A percentile compares a stretch with the other conserved stretches of the same genome.
Evolutionary conservation across 2,888 invertebrate genomes (phyloP).

Genomic region (Trimorus sp.): DNA sequence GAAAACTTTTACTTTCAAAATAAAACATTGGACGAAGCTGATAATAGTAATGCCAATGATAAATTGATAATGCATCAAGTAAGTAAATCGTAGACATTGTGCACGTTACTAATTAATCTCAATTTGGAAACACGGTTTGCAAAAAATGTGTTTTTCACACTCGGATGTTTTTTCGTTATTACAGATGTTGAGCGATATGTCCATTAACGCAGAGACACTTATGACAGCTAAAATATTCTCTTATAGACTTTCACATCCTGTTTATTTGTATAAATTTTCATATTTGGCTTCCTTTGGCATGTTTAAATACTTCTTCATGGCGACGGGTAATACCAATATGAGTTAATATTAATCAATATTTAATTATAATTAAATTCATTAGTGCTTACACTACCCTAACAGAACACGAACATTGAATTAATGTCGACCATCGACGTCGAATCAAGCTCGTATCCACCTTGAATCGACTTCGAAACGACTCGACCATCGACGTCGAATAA

Average conservation of each 20-base stretch:
- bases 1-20: slow-evolving; percentile 65
- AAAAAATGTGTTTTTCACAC: not conserved
- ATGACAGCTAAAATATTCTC: slow-evolving; percentile 73
- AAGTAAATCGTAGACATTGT: not conserved
- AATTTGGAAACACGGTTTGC: no score
- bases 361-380: no score
- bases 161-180: slow-evolving; percentile 31
- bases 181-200: slow-evolving; percentile 74
- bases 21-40: slow-evolving; percentile 1
- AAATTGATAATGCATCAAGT: slow-evolving; percentile 2
- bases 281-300: slow-evolving; percentile 73
- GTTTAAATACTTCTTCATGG: slow-evolving; percentile 71
- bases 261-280: slow-evolving; percentile 75
- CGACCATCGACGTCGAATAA: no score
- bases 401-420: no score
- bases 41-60: not conserved
- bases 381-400: no score
- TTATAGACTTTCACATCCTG: slow-evolving; percentile 71
- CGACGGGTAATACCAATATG: not conserved
- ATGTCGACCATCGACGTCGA: no score
- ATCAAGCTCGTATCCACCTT: no score
- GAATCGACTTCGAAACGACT: no score
- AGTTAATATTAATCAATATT: no score
- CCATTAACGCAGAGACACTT: slow-evolving; percentile 66
- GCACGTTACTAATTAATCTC: no score